phyloP scores from a whole-genome alignment of 1,140 invertebrate genomes.

The Andrena cerasifolii region DNA sequence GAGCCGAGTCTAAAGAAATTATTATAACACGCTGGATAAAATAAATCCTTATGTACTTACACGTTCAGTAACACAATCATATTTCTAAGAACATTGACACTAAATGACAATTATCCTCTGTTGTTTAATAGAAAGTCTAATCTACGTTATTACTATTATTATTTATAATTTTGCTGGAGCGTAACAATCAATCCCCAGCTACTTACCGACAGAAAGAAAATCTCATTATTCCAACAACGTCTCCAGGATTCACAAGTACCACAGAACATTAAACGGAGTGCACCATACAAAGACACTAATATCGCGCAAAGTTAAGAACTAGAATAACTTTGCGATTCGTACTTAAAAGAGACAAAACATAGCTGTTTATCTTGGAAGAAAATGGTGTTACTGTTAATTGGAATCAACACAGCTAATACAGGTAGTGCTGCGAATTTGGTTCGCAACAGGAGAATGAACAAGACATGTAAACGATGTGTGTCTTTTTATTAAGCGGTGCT shows the following conservation, averaged over 20 bases:
- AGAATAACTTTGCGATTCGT: conserved; percentile 54
- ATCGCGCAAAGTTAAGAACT: conserved; percentile 56
- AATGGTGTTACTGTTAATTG: conserved; percentile 29
- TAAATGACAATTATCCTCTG: neutral
- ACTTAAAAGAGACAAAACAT: conserved; percentile 33
- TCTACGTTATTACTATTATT: neutral
- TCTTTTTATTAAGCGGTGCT: conserved; percentile 44
- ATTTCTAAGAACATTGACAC: conserved; percentile 6
- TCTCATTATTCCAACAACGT: conserved; percentile 41
- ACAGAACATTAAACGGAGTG: conserved; percentile 59
- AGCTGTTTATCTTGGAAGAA: conserved; percentile 20
- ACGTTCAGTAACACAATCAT: conserved; percentile 1
- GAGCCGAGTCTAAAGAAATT: neutral
- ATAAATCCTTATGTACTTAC: conserved; percentile 38
- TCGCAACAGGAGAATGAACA: conserved; percentile 28
- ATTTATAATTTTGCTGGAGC: conserved; percentile 42
- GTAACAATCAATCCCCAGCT: conserved; percentile 50
- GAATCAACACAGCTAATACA: conserved; percentile 22
- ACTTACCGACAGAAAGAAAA: conserved; percentile 62
- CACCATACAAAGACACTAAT: conserved; percentile 43
- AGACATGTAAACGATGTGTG: conserved; percentile 28
- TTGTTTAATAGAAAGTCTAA: neutral
- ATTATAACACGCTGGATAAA: neutral
- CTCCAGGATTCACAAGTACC: conserved; percentile 59
- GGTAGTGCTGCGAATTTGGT: conserved; percentile 15